These are phyloP conservation scores for Dendrolimus punctatus DNA, from an alignment of 1,140 invertebrate genomes.

Conservation along the genomic window DNA sequence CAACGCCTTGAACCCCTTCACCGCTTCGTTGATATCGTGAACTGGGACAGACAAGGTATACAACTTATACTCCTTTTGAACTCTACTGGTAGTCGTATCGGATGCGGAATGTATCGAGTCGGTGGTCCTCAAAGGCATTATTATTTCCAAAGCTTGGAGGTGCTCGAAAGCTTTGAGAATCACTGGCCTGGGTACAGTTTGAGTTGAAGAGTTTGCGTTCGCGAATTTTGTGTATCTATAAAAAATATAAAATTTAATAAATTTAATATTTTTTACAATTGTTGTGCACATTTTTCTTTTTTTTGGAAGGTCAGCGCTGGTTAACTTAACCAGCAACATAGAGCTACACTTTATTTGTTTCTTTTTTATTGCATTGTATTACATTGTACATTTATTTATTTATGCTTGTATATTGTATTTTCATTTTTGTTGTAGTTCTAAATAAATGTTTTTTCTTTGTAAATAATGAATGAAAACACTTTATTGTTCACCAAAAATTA, in stretches of 20 bases:
- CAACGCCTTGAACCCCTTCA: conserved; percentile 79
- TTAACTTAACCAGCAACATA: too few relatives aligned
- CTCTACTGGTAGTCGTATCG: conserved; percentile 62
- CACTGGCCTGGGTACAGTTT: conserved; percentile 84
- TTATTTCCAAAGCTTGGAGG: conserved; percentile 83
- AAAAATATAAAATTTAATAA: conserved; percentile 1
- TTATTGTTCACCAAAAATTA: too few relatives aligned
- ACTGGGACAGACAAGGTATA: conserved; percentile 83
- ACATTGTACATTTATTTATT: too few relatives aligned
- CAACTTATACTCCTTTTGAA: conserved; percentile 87
- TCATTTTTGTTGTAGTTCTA: too few relatives aligned
- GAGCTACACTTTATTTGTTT: too few relatives aligned
- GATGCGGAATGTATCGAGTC: conserved; percentile 25
- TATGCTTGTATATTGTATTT: too few relatives aligned
- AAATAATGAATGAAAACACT: too few relatives aligned
- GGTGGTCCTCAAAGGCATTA: conserved; percentile 72
- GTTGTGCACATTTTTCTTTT: too few relatives aligned
- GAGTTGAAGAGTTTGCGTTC: conserved; percentile 79
- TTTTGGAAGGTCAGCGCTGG: too few relatives aligned
- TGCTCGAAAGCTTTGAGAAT: conserved; percentile 94
- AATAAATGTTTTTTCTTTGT: too few relatives aligned
- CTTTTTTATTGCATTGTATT: too few relatives aligned
- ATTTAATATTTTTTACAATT: too few relatives aligned
- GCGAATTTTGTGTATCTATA: conserved; percentile 87
- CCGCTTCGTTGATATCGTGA: conserved; percentile 81